phyloP scores from a whole-genome alignment of 2,113 vertebrate species.

The Sciurus niger region DNA sequence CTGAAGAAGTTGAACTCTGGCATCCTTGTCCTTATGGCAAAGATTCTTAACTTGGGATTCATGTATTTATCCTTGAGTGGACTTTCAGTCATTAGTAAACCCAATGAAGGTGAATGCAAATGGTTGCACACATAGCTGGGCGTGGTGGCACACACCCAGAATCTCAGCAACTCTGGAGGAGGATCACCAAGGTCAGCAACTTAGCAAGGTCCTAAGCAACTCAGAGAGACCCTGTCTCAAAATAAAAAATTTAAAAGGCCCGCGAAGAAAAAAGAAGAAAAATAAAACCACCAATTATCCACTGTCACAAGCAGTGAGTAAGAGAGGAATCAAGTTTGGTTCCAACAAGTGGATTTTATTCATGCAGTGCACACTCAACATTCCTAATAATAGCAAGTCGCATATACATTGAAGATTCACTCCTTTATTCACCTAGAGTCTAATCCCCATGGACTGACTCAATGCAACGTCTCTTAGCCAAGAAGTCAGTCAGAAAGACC shows the following conservation, averaged over 20 bases:
- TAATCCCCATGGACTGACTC: too few relatives aligned
- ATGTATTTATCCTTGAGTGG: neutral
- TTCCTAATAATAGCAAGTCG: too few relatives aligned
- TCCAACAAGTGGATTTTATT: too few relatives aligned
- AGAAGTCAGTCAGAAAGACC: too few relatives aligned
- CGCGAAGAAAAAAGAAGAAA: too few relatives aligned
- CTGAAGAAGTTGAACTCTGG: neutral
- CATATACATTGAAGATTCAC: too few relatives aligned
- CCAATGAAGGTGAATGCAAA: neutral
- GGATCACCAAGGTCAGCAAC: neutral
- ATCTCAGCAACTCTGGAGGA: neutral
- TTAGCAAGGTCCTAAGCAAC: neutral
- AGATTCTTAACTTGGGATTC: neutral
- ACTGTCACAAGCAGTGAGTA: too few relatives aligned
- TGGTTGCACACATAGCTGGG: neutral
- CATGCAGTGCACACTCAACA: too few relatives aligned
- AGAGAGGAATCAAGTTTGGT: too few relatives aligned
- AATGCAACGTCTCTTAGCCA: too few relatives aligned
- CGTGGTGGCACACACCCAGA: neutral
- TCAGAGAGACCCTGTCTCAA: neutral
- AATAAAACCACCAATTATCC: too few relatives aligned
- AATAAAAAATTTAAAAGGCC: neutral
- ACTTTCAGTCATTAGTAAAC: neutral
- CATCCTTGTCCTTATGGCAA: neutral
- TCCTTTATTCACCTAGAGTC: too few relatives aligned